These are phyloP conservation scores for Rhinolophus sinicus DNA, from an alignment of 2,113 vertebrate genomes.

Conservation along the genomic window DNA sequence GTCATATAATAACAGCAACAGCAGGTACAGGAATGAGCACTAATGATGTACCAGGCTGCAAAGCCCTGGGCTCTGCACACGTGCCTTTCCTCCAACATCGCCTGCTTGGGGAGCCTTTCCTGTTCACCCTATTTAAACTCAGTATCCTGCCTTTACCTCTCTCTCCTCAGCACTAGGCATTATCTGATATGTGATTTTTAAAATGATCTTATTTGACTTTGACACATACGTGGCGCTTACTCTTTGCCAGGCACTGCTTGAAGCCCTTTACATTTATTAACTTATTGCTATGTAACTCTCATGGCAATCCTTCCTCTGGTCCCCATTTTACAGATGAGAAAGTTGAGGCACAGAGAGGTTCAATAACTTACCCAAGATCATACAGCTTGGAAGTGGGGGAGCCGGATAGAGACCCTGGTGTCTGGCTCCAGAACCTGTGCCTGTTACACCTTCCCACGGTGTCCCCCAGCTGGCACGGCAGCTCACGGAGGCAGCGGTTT, in stretches of 20 bases:
- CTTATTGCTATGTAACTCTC: background rate
- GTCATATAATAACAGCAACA: fast-evolving
- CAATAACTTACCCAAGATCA: background rate
- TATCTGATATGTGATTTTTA: background rate
- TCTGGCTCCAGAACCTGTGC: background rate
- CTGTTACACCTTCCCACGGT: fast-evolving
- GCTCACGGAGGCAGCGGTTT: background rate
- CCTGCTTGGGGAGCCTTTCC: background rate
- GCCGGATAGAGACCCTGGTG: background rate
- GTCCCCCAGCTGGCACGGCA: background rate
- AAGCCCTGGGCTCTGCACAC: fast-evolving
- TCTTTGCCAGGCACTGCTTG: background rate
- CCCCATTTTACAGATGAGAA: background rate
- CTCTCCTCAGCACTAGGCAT: background rate
- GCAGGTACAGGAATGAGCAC: background rate
- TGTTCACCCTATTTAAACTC: fast-evolving
- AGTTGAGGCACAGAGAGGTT: background rate
- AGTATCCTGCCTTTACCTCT: background rate
- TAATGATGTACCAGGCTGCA: fast-evolving
- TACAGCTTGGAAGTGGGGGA: background rate
- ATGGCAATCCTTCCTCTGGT: background rate
- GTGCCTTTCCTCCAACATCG: fast-evolving
- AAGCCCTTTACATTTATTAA: background rate
- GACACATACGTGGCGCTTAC: fast-evolving
- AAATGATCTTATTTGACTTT: background rate